phyloP scores from a whole-genome alignment of 1,140 invertebrate genomes.

The Carposina sasakii region DNA sequence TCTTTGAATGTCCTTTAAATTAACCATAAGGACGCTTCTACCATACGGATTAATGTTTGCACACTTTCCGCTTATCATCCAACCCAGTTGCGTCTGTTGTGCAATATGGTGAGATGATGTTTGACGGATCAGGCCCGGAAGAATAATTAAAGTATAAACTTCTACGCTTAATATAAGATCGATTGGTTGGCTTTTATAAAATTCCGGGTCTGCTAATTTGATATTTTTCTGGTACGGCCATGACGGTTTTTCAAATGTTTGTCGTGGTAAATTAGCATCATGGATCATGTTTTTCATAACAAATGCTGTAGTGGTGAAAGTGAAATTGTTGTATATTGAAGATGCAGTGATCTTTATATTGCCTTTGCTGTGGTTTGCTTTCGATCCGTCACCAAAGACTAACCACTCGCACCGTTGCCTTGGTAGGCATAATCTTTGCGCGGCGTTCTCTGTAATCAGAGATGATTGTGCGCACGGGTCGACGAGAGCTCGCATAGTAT shows the following conservation, averaged over 20 bases:
- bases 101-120: background rate
- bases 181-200: constrained; percentile 5
- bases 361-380: constrained; percentile 15
- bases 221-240: constrained; percentile 13
- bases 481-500: constrained; percentile 10
- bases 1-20: constrained; percentile 8
- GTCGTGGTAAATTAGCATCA: constrained; percentile 14
- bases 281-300: constrained; percentile 18
- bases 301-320: constrained; percentile 10
- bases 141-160: constrained; percentile 6
- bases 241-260: constrained; percentile 16
- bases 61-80: constrained; percentile 7
- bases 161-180: constrained; percentile 8
- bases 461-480: constrained; percentile 13
- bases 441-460: constrained; percentile 14
- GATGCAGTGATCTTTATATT: constrained; percentile 2
- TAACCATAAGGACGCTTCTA: constrained; percentile 9
- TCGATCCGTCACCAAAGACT: constrained; percentile 12
- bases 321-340: constrained; percentile 11
- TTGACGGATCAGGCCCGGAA: constrained; percentile 13
- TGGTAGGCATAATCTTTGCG: constrained; percentile 14
- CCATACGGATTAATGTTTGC: too few species aligned
- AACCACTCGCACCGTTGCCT: constrained; percentile 11
- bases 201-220: constrained; percentile 17
- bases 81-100: constrained; percentile 7